These are phyloP conservation scores for Lates japonicus DNA, from an alignment of 2,797 vertebrate species.

Conservation along the genomic window DNA sequence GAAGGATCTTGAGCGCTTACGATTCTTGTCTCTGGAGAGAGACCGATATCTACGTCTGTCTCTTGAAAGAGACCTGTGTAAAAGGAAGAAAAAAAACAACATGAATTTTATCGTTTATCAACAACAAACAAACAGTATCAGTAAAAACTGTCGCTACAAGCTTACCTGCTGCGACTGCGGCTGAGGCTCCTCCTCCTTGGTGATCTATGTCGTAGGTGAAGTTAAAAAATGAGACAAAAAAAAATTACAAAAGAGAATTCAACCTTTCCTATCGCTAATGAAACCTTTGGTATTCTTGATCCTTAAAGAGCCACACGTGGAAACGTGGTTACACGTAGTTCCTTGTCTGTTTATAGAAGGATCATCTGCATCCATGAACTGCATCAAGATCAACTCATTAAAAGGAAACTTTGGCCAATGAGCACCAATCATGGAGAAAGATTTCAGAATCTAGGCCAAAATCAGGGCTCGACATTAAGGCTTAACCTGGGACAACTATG, in stretches of 20 bases:
- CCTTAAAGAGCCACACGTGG: conserved; percentile 45
- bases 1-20: conserved; percentile 95
- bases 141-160: neutral
- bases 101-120: neutral
- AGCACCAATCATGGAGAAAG: conserved; percentile 55
- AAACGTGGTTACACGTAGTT: conserved; percentile 65
- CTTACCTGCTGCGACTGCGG: conserved; percentile 96
- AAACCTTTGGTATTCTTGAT: conserved; percentile 54
- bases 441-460: conserved; percentile 42
- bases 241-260: conserved; percentile 43
- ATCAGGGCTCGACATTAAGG: conserved; percentile 76
- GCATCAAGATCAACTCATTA: conserved; percentile 51
- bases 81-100: neutral
- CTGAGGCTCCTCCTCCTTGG: conserved; percentile 95
- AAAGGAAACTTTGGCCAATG: conserved; percentile 53
- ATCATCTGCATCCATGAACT: conserved; percentile 64
- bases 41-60: conserved; percentile 95
- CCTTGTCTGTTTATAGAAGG: conserved; percentile 42
- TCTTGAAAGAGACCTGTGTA: conserved; percentile 93
- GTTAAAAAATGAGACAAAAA: conserved; percentile 44
- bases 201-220: conserved; percentile 86
- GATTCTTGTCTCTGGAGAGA: conserved; percentile 94
- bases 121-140: neutral
- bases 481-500: neutral
- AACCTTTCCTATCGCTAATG: conserved; percentile 37